Conservation (phyloP, 23 tunicate species). For the Oikopleura vanhoeffeni region DNA sequence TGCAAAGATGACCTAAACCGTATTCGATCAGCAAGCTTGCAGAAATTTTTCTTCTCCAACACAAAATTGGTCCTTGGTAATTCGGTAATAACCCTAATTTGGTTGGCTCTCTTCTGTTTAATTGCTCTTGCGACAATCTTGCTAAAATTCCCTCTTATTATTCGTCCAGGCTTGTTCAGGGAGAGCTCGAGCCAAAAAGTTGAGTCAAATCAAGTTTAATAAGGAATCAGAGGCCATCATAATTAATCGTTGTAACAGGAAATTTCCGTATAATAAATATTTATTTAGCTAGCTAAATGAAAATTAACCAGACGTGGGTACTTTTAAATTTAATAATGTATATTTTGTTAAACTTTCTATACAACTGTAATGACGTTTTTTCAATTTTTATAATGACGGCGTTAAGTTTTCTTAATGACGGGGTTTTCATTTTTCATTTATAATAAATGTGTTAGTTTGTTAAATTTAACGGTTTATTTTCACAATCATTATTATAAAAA, state of each 20-base stretch:
- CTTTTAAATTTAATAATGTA: no score
- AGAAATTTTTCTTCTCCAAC: background rate
- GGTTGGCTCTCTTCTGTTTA: background rate
- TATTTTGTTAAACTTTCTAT: no score
- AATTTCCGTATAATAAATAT: background rate
- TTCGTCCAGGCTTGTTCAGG: slow-evolving; percentile 7
- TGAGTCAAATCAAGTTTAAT: background rate
- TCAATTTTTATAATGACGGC: no score
- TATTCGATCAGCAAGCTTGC: background rate
- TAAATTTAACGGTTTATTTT: no score
- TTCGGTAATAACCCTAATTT: background rate
- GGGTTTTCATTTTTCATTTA: no score
- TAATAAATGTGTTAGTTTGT: no score
- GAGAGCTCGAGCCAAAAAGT: background rate
- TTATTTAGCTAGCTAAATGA: no score
- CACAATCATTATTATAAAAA: no score
- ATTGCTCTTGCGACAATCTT: background rate
- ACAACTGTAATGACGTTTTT: no score
- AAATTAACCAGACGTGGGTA: no score
- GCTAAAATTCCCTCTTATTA: background rate
- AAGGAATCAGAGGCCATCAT: background rate
- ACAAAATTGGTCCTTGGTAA: background rate
- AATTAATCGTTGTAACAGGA: background rate
- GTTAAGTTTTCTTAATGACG: no score
- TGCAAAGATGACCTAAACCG: no score